Base-by-base conservation (phyloP, 2,888 invertebrate species). In the Pardosa pseudoannulata region DNA sequence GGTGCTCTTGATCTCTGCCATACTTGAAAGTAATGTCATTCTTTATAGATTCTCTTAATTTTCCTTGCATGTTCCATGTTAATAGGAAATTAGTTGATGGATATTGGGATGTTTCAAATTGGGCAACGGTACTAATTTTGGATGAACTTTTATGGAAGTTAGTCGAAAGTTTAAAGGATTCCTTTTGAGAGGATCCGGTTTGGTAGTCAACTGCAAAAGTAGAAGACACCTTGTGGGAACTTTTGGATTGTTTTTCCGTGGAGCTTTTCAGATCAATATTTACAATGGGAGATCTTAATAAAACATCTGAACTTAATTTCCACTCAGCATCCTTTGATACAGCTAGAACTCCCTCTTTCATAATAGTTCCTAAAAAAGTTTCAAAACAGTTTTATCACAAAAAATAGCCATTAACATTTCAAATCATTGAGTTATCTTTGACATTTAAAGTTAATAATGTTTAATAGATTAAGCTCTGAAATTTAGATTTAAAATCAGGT, bases 21-120 rank as follows among this genome's bases (percentile, higher is more conserved):
- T 82, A 87, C 28, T 74, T 85, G 0, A 88, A 6, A 11, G 75
- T 85, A 9, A 89, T 19, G 28, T 88, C 87, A 39, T 89, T 89
- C 62, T 85, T 88, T 39, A 88, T 16, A 27, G 50, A 79, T 62
- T 87, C 79, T 5, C 13, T 68, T 11, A 46, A 71, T 39, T 88
- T 87, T 32, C 72, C 32, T 41, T 81, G 76, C 46, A 80, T 67
- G 64, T 87, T 78, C 78, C 85, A 89, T 16, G 46, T 78, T 28
- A 88, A 50, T 27, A 56, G n/a, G 64, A 75, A 76, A 46, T 80
- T 88, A 0, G 36, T 19, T 11, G 29, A 19, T 16, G 88, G 89
- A 39, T 68, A 83, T 75, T 89, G 67, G 0, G 87, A 81, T 2
- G 75, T 62, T 29, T 87, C 67, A 29, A 89, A 50, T 74, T 78